Percentiles rank a stretch among this genome's conserved stretches.
Evolutionary conservation across 2,113 vertebrate genomes (phyloP).

Genomic region (Pituophis catenifer): DNA sequence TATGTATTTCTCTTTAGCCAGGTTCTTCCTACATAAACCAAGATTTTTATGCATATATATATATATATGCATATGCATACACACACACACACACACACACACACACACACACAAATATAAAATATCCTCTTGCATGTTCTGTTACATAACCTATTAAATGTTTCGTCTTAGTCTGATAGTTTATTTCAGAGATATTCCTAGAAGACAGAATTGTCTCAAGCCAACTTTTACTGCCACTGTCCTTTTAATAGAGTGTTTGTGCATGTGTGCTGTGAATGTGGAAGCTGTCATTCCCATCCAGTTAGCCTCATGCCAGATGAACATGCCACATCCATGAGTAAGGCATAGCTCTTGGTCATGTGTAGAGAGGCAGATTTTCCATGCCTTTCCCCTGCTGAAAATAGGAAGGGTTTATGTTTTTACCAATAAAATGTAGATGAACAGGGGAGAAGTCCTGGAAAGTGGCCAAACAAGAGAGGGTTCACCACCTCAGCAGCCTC

Average conservation of each 20-base stretch:
- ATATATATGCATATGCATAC: too few relatives aligned
- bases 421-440: not conserved
- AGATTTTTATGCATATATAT: too few relatives aligned
- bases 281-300: not conserved
- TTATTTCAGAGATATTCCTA: not conserved
- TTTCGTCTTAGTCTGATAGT: not conserved
- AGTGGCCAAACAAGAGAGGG: not conserved
- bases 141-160: not conserved
- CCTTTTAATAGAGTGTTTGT: not conserved
- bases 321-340: not conserved
- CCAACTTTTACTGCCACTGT: not conserved
- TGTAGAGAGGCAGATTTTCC: not conserved
- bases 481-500: not conserved
- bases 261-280: not conserved
- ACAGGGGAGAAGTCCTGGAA: not conserved
- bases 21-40: too few relatives aligned
- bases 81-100: too few relatives aligned
- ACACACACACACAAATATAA: too few relatives aligned
- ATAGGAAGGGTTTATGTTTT: not conserved
- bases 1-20: too few relatives aligned
- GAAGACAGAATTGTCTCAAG: not conserved
- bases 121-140: not conserved
- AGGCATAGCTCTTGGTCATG: not conserved
- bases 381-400: not conserved
- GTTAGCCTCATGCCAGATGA: not conserved